phyloP scores from a whole-genome alignment of 1,140 invertebrate genomes.

The Zaprionus davidi region DNA sequence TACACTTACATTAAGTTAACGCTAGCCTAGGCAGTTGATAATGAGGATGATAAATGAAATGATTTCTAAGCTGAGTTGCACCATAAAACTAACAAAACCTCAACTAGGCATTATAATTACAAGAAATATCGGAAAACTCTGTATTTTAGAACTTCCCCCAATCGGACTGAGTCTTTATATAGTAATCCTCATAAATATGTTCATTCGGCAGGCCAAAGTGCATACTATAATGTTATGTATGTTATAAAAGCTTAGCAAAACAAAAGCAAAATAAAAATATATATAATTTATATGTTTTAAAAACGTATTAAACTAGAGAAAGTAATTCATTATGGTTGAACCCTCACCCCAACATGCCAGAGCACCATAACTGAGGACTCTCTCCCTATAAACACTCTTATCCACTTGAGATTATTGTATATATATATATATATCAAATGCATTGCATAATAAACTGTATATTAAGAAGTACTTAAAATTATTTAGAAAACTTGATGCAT shows the following conservation, averaged over 20 bases:
- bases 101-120: not conserved
- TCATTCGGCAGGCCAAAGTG: not conserved
- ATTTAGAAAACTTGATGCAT: conserved; percentile 31
- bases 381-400: not conserved
- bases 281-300: not conserved
- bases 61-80: not conserved
- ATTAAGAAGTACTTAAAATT: conserved; percentile 2
- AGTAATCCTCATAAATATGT: not conserved
- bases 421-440: conserved; percentile 33
- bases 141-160: not conserved
- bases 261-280: conserved; percentile 1
- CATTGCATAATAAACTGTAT: conserved; percentile 29
- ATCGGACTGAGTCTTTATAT: not conserved
- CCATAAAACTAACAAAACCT: not conserved
- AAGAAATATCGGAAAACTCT: not conserved
- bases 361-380: not conserved
- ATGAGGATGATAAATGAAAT: not conserved
- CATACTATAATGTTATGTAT: not conserved
- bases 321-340: not conserved
- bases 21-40: not conserved
- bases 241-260: conserved; percentile 4
- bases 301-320: conserved; percentile 1
- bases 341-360: not conserved
- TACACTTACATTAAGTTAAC: conserved; percentile 7
- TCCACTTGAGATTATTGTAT: conserved; percentile 33